Conservation (phyloP, 2,113 vertebrate genomes). For the Protomyctophum bolini region DNA sequence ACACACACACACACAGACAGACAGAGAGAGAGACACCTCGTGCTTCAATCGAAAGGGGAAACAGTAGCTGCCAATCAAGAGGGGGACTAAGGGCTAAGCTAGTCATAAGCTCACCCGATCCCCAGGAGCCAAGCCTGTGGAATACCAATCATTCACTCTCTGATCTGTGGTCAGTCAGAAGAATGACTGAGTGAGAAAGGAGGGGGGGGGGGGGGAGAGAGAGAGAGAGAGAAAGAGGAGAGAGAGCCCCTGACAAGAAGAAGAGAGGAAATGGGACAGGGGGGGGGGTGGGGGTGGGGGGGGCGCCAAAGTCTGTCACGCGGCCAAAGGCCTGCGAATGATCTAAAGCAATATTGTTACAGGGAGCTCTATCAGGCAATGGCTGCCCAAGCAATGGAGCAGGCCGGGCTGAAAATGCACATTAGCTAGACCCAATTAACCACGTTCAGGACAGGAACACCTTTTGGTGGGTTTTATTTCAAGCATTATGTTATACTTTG, state of each 20-base stretch:
- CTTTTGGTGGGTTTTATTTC: no score
- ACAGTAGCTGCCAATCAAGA: constrained; percentile 60
- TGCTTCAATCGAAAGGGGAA: constrained; percentile 29
- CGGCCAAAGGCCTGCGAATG: no score
- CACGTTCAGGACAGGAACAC: no score
- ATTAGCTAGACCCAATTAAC: no score
- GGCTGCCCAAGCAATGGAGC: no score
- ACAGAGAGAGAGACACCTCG: background rate
- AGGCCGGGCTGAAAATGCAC: no score
- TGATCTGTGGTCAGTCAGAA: constrained; percentile 31
- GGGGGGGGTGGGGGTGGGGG: no score
- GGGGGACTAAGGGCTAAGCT: constrained; percentile 43
- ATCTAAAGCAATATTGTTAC: no score
- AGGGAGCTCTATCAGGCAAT: no score
- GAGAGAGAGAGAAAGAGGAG: background rate
- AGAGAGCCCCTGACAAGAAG: constrained; percentile 1
- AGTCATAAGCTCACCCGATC: constrained; percentile 52
- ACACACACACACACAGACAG: background rate
- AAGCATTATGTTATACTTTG: no score
- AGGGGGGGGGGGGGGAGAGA: background rate
- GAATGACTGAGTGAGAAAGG: background rate
- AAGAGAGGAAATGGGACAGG: background rate
- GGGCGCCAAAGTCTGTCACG: no score
- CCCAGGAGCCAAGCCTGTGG: constrained; percentile 31
- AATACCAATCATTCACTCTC: constrained; percentile 50